phyloP scores from a whole-genome alignment of 1,140 invertebrate genomes.

The Potamilus streckersoni region DNA sequence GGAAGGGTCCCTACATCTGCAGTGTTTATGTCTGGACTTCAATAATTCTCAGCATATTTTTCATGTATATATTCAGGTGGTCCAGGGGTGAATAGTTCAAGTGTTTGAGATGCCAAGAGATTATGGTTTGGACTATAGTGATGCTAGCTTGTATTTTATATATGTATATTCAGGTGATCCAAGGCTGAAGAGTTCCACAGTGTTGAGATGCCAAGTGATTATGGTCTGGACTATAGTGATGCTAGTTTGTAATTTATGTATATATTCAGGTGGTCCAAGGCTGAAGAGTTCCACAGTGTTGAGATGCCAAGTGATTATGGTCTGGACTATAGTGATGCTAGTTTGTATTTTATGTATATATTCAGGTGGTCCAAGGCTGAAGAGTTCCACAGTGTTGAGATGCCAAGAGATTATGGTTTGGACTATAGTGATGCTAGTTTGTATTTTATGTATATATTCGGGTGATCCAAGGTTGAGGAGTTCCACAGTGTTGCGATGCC shows the following conservation, averaged over 20 bases:
- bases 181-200: conserved; percentile 26
- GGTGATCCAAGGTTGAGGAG: conserved; percentile 36
- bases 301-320: conserved; percentile 34
- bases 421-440: conserved; percentile 35
- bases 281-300: conserved; percentile 34
- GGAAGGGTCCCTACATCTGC: too few species aligned
- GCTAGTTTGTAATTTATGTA: background rate
- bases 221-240: conserved; percentile 42
- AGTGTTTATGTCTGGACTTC: conserved; percentile 38
- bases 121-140: conserved; percentile 42
- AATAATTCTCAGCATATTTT: conserved; percentile 27
- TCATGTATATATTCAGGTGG: conserved; percentile 21
- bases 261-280: conserved; percentile 29
- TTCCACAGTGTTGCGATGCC: conserved; percentile 20
- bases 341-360: background rate
- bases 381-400: conserved; percentile 28
- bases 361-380: conserved; percentile 36
- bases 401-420: conserved; percentile 32
- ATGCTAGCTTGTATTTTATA: conserved; percentile 1
- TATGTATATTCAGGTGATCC: conserved; percentile 32
- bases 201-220: conserved; percentile 27
- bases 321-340: conserved; percentile 36
- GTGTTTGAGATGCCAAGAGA: too few species aligned
- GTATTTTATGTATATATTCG: conserved; percentile 1
- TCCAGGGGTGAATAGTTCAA: conserved; percentile 28